A percentile compares a stretch with the other conserved stretches of the same genome.
Evolutionary conservation across 2,113 vertebrate species (phyloP).

Genomic region (Columba livia): DNA sequence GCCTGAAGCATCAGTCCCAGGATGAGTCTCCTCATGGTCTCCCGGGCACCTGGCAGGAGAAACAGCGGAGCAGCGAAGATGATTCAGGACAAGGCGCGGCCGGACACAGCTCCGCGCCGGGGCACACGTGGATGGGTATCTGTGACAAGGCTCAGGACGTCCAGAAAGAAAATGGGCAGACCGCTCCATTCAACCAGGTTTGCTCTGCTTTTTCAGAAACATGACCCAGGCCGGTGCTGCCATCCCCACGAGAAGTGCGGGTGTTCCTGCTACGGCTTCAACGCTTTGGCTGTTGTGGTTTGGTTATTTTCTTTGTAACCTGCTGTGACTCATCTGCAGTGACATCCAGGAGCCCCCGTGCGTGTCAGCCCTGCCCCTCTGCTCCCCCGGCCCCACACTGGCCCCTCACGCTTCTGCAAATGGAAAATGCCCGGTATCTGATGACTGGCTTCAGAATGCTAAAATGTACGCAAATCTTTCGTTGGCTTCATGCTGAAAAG

Average conservation of each 20-base stretch:
- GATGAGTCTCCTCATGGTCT: not conserved
- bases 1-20: not conserved
- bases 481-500: not conserved
- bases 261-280: not conserved
- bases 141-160: not conserved
- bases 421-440: not conserved
- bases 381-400: not conserved
- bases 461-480: accelerated
- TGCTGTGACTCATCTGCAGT: too few species aligned
- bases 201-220: not conserved
- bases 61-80: not conserved
- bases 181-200: not conserved
- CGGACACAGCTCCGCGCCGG: not conserved
- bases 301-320: not conserved
- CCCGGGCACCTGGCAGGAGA: not conserved
- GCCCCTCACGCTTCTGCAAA: not conserved
- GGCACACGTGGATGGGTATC: accelerated
- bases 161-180: not conserved
- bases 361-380: not conserved
- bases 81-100: not conserved
- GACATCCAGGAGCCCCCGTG: too few species aligned
- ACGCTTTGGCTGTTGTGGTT: too few species aligned
- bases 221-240: not conserved
- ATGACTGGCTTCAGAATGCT: not conserved
- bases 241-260: not conserved